phyloP scores from a whole-genome alignment of 1,140 invertebrate genomes.

The Drosophila mauritiana region DNA sequence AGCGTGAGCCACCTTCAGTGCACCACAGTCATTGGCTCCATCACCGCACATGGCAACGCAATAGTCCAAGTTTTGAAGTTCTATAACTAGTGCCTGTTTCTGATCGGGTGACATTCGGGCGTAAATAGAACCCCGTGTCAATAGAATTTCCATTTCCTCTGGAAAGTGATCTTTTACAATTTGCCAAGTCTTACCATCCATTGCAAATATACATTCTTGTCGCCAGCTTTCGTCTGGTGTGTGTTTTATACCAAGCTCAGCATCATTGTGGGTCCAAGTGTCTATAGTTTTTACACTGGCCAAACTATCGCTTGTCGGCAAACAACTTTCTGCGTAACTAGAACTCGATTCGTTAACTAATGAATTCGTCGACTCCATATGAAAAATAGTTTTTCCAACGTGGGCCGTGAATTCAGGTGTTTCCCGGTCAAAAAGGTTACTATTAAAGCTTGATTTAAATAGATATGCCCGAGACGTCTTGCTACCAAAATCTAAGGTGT shows the following conservation, averaged over 20 bases:
- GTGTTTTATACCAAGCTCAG: slow-evolving; percentile 54
- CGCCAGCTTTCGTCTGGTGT: slow-evolving; percentile 49
- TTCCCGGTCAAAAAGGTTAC: slow-evolving; percentile 4
- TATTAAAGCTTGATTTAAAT: slow-evolving; percentile 27
- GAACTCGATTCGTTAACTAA: slow-evolving; percentile 42
- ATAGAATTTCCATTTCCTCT: slow-evolving; percentile 89
- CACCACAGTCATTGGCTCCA: slow-evolving; percentile 99
- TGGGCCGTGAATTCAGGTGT: neutral
- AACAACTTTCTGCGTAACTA: slow-evolving; percentile 31
- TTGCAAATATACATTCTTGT: slow-evolving; percentile 89
- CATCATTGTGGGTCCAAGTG: slow-evolving; percentile 82
- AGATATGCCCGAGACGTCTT: neutral
- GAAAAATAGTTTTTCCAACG: slow-evolving; percentile 5
- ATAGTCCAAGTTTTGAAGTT: slow-evolving; percentile 92
- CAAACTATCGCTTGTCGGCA: slow-evolving; percentile 86
- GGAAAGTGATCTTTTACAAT: slow-evolving; percentile 90
- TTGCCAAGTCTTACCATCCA: slow-evolving; percentile 92
- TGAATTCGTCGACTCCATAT: slow-evolving; percentile 39
- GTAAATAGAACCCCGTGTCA: slow-evolving; percentile 94
- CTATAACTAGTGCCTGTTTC: slow-evolving; percentile 96
- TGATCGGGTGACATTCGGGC: slow-evolving; percentile 98
- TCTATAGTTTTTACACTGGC: slow-evolving; percentile 88
- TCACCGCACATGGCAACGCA: slow-evolving; percentile 99
- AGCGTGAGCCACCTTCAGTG: slow-evolving; percentile 96
- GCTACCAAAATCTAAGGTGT: slow-evolving; percentile 70